Base-by-base conservation (phyloP, 2,888 invertebrate species). In the Caenorhabditis becei region DNA sequence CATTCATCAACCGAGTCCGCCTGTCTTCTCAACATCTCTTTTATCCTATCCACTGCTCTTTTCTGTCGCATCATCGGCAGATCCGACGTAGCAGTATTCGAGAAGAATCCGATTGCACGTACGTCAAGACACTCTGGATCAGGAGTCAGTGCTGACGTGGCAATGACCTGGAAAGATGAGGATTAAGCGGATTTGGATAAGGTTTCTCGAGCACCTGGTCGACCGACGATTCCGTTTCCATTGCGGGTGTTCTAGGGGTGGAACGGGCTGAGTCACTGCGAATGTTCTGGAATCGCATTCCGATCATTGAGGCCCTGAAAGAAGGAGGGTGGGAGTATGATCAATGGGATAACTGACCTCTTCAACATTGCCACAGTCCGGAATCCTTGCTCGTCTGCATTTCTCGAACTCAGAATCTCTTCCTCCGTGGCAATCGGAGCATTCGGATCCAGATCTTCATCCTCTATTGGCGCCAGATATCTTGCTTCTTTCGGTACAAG, bases 321-420 rank as follows among this genome's bases (percentile, higher is more conserved):
- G n/a, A 3, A 26, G 10, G 32, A 32, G 32, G 10, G 32, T 7
- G 10, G 10, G 5, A 32, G 10, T 10, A 32, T 32, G 32, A 32
- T 32, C 5, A 32, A 10, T 32, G 10, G 32, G 41, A 41, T 14
- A 41, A 41, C 23, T 28, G 1, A 72, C 72, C 72, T 65, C 47
- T 49, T 58, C 41, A 74, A 32, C 65, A 74, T 47, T 11, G 65
- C 65, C 18, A 74, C 65, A 2, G 74, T 74, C 62, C 49, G 44
- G n/a, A 74, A 74, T 35, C 74, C 74, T 8, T 26, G 32, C n/a
- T 65, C 74, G 16, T 74, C 74, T 14, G 71, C 18, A 63, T 56
- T 72, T n/a, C 71, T n/a, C 1, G 71, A 72, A 32, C 24, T 53
- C 10, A 71, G 16, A n/a, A 71, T 71, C 20, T 71, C 70, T 44